Evolutionary conservation across 2,797 vertebrate species (phyloP).

Genomic region (Malacoraja senta): DNA sequence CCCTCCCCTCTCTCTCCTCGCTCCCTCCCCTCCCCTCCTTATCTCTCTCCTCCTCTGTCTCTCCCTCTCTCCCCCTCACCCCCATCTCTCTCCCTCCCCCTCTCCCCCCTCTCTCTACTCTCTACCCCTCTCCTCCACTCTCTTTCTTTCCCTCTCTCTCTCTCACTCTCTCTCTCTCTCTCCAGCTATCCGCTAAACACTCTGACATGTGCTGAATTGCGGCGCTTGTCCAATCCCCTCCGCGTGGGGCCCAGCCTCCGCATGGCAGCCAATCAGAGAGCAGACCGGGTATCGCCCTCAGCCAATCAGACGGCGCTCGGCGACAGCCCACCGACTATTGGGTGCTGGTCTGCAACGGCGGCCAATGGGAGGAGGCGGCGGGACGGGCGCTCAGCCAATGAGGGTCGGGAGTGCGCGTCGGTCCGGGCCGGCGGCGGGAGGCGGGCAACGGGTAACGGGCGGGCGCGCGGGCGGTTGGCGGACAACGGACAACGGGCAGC

Average conservation of each 20-base stretch:
- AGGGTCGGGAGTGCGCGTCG: not conserved
- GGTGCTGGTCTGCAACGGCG: no score
- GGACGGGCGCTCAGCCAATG: not conserved
- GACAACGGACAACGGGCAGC: not conserved
- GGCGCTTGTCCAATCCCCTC: not conserved
- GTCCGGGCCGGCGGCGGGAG: not conserved
- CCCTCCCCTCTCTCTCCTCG: not conserved
- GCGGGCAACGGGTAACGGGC: not conserved
- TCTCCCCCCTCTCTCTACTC: not conserved
- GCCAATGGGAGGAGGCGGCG: not conserved
- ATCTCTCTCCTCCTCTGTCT: not conserved
- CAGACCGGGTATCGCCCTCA: accelerated
- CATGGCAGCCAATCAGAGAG: accelerated
- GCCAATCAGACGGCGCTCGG: not conserved
- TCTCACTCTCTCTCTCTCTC: accelerated
- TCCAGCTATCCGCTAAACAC: not conserved
- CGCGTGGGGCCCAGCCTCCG: not conserved
- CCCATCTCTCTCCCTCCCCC: not conserved
- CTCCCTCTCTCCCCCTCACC: not conserved
- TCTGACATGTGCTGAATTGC: not conserved
- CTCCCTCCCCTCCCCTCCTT: not conserved
- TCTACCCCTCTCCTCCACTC: not conserved
- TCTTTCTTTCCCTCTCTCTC: not conserved
- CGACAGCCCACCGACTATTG: not conserved
- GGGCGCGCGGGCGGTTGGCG: not conserved